These are phyloP conservation scores for Daphoenositta chrysoptera DNA, from an alignment of 2,113 vertebrate species.

Conservation along the genomic window DNA sequence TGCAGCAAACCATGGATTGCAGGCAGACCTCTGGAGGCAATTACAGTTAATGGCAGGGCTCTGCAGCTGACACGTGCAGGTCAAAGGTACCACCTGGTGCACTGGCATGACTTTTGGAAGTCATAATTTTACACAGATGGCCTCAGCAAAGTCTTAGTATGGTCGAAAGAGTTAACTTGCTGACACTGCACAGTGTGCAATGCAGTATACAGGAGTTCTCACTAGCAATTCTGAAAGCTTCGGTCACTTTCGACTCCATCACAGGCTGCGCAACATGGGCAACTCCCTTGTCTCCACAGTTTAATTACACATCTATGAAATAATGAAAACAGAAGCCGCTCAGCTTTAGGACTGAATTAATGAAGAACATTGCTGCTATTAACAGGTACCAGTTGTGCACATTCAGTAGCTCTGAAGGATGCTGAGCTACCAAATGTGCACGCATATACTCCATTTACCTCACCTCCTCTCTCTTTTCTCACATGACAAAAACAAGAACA, in stretches of 20 bases:
- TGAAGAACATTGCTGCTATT: neutral
- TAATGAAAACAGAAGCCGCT: neutral
- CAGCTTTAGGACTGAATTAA: neutral
- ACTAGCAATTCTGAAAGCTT: neutral
- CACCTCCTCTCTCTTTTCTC: neutral
- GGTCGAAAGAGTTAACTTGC: neutral
- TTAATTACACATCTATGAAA: neutral
- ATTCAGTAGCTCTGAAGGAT: neutral
- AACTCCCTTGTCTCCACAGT: neutral
- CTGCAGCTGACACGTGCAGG: neutral
- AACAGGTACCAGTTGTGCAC: neutral
- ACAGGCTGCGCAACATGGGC: fast-evolving
- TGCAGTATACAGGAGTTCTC: neutral
- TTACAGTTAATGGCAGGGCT: neutral
- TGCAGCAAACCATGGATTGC: fast-evolving
- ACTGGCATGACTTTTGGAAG: neutral
- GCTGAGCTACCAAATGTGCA: neutral
- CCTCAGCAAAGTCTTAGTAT: neutral
- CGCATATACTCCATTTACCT: neutral
- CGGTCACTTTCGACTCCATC: neutral
- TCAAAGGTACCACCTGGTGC: neutral
- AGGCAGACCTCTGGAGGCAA: neutral
- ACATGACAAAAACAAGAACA: neutral
- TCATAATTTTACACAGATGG: neutral
- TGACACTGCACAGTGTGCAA: neutral